phyloP scores from a whole-genome alignment of 2,888 invertebrate genomes.

The Mythimna impura region DNA sequence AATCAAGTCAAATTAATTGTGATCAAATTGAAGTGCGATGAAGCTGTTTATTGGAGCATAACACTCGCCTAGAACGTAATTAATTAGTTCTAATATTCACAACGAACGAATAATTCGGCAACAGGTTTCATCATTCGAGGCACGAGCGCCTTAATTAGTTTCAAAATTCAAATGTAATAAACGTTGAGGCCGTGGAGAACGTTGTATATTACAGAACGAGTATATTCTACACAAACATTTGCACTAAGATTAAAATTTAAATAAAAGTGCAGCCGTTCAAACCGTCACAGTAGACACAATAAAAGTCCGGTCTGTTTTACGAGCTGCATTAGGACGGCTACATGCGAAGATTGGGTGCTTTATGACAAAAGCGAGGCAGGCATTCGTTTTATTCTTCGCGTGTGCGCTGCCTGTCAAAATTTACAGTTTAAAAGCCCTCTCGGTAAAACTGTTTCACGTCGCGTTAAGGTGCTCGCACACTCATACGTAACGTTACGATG shows the following conservation, averaged over 20 bases:
- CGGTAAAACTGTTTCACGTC: conserved; percentile 36
- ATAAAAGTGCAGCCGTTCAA: conserved; percentile 7
- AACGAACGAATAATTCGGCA: conserved; percentile 22
- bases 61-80: conserved; percentile 11
- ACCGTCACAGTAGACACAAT: conserved; percentile 13
- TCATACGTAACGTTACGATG: conserved; percentile 1
- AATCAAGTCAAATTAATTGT: conserved; percentile 8
- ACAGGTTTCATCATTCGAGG: conserved; percentile 12
- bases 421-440: conserved; percentile 52
- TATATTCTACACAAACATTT: not conserved
- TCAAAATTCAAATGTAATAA: conserved; percentile 15
- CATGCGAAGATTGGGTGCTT: conserved; percentile 46
- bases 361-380: conserved; percentile 37
- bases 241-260: conserved; percentile 18
- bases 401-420: conserved; percentile 51
- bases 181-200: not conserved
- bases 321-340: conserved; percentile 34
- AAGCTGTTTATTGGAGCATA: conserved; percentile 14
- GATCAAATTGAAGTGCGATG: conserved; percentile 3
- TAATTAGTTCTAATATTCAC: conserved; percentile 15
- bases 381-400: conserved; percentile 41
- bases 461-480: conserved; percentile 22
- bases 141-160: conserved; percentile 14
- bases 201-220: not conserved
- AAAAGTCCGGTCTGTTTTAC: conserved; percentile 35